Base-by-base conservation (phyloP, 2,113 vertebrate genomes). In the Embiotoca jacksoni region DNA sequence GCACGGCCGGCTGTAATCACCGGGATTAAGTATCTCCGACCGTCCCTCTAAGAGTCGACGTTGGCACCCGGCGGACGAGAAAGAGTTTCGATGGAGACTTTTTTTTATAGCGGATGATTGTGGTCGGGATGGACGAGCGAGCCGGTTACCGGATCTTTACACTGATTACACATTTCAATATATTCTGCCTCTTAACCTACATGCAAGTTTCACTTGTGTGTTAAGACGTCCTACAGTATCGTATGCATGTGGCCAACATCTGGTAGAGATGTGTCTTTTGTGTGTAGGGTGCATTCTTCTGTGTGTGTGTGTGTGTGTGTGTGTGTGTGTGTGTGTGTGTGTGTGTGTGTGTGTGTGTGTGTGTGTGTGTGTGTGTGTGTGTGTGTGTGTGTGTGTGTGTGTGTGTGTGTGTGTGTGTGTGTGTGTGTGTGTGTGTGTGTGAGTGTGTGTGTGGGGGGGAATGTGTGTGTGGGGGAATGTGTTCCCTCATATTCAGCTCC, bases 181-280 rank as follows among this genome's bases (percentile, higher is more conserved):
- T 76, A 36, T n/a, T 53, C 4, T 49, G 62, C 49, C 10, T 64
- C 47, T 44, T 23, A 23, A 23, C 15, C 6, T 69, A 33, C 61
- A 1, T 36, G 16, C 52, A 14, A 60, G 44, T 57, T 23, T 72
- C 7, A 15, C 39, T 16, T 37, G 54, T 50, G 35, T 10, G 14
- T 64, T 41, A 39, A 31, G 13, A 62, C 33, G 76, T 60, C 31
- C 32, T 31, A 50, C 39, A 70, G 54, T 61, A 60, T 73, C 23
- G 41, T 55, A 39, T 75, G 23, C 78, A 85, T 83, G 49, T 89
- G 87, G 86, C 50, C 56, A 3, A 78, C 88, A 89, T 89, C 64
- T 87, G 86, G 44, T 79, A 37, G 54, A 82, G 67, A 57, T 72
- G 55, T 66, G 62, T 54, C 53, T 77, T 62, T 81, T 87, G 59